Evolutionary conservation across 2,797 vertebrate species (phyloP), one percentile per base, ranked within the genome.

Genomic region (Notoglanidium macrostoma): DNA sequence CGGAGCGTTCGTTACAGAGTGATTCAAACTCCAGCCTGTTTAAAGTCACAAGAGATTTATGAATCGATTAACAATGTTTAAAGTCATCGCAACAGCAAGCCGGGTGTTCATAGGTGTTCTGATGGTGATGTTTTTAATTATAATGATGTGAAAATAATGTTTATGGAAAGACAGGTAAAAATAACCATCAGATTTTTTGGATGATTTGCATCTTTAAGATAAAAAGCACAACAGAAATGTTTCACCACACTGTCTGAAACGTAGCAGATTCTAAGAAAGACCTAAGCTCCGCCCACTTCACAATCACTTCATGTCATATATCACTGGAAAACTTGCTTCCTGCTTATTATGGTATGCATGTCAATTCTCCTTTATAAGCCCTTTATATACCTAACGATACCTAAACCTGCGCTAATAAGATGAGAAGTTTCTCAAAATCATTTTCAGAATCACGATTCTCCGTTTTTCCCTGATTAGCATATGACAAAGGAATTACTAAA

Each of bases 21-120:
- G 12, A 84, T 70, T 87, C 84, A 9, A 87, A 79, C 61, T 76
- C 7, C 23, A 83, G 59, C 51, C 76, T 79, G 76, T 80, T 86
- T 83, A 85, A 85, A 83, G 61, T 67, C 65, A 65, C 80, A 5
- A 15, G 15, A 67, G 67, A 82, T 86, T 86, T 86, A 86, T 72
- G 46, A 0, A 11, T 19, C 61, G 76, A 40, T 65, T 81, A 84
- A 63, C 40, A 57, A 26, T 23, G 12, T 65, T 79, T 26, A 40
- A 79, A 44, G n/a, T 32, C 12, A 51, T 8, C 84, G 79, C 26
- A 72, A 73, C 32, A 44, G 35, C 32, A 63, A 73, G 70, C 40
- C 2, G 51, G 32, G 19, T 26, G 68, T n/a, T 84, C 59, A 44
- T 40, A 2, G 46, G 9, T 32, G 19, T 23, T 23, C n/a, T 59